phyloP scores from a whole-genome alignment of 92 coral and sea anemone genomes.

The Epizoanthus rinbou region DNA sequence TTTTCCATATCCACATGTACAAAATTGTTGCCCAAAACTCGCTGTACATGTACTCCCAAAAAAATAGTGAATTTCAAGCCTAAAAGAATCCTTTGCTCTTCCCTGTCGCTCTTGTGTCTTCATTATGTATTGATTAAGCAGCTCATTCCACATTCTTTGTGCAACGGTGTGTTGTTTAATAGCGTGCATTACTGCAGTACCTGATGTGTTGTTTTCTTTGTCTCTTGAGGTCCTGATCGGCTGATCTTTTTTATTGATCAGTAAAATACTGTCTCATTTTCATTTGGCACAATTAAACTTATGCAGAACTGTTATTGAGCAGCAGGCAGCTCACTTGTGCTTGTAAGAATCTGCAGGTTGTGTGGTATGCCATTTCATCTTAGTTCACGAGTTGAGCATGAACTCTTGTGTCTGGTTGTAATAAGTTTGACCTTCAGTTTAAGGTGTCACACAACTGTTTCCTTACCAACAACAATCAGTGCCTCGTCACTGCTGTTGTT shows the following conservation, averaged over 20 bases:
- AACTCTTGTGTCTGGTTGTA: neutral
- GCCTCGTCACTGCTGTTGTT: constrained; percentile 6
- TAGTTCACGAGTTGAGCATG: neutral
- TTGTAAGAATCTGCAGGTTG: neutral
- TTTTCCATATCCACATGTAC: too few relatives aligned
- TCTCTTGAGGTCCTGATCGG: neutral
- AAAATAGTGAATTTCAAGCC: too few relatives aligned
- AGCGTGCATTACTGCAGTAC: too few relatives aligned
- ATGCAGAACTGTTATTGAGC: neutral
- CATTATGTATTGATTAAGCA: too few relatives aligned
- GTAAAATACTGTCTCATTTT: neutral
- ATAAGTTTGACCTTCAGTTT: neutral
- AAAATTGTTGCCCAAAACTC: too few relatives aligned
- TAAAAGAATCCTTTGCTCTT: too few relatives aligned
- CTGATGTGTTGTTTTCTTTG: too few relatives aligned
- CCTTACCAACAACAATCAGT: constrained; percentile 49
- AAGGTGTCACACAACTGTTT: constrained; percentile 55
- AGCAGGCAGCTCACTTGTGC: neutral
- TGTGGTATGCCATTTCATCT: neutral
- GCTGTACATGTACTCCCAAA: too few relatives aligned
- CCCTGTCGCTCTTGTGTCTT: too few relatives aligned
- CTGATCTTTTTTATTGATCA: constrained; percentile 1
- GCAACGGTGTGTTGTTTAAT: too few relatives aligned
- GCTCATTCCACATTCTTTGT: too few relatives aligned
- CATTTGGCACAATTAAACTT: neutral